Base-by-base conservation (phyloP, 2,113 vertebrate species). In the Barnardius zonarius region DNA sequence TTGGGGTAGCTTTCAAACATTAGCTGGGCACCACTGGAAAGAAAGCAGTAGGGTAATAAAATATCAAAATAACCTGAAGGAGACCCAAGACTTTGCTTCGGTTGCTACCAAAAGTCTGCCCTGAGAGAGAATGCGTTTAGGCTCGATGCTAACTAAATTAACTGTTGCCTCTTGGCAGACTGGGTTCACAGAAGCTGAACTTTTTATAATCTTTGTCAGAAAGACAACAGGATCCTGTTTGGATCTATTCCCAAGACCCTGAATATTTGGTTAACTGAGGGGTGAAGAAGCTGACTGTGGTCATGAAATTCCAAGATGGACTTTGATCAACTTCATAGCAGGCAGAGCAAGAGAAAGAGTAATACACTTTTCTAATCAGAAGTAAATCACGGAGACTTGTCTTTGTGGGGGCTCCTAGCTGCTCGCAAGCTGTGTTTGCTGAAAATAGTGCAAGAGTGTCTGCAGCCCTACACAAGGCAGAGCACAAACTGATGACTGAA, bases 381-480 rank as follows among this genome's bases (percentile, higher is more conserved):
- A 72, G 30, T 49, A 46, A 59, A 61, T 31, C 19, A 25, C 44
- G 22, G 33, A 64, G 15, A 41, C 28, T 22, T 77, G 15, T 37
- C 22, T 3, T 20, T 70, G 37, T 41, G 19, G 54, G 16, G 19
- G 11, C 11, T 75, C 49, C 11, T 25, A 33, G 13, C 31, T 1
- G 6, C 23, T 72, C 0, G 44, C 51, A 61, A 52, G 39, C 33
- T 17, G 14, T 37, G 8, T 63, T 63, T 81, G 33, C 43, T 12
- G 35, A 55, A 67, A 81, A 13, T 17, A n/a, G 33, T 11, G 5
- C 37, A 52, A 33, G 31, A 49, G 10, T n/a, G 10, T 44, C 54
- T 63, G 27, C 1, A 0, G 57, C 37, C 17, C 2, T 33, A 7
- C 2, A 1, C 6, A 13, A 61, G 23, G n/a, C 17, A 3, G 39